phyloP scores from a whole-genome alignment of 2,888 invertebrate species.

The Eremobia ochroleuca region DNA sequence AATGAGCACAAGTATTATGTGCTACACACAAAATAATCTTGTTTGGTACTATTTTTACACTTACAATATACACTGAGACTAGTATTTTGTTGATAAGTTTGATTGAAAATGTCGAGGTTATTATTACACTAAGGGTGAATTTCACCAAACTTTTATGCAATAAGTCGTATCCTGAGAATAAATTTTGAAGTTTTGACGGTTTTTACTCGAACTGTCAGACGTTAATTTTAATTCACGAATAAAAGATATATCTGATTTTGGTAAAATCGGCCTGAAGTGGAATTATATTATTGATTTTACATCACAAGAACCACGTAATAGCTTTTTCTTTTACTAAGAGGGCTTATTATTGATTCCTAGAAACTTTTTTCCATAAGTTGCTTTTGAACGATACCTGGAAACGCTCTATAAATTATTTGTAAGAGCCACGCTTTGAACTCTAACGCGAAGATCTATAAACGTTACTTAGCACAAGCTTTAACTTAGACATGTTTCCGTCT shows the following conservation, averaged over 20 bases:
- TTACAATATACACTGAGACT: not conserved
- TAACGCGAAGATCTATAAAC: not conserved
- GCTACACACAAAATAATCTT: not conserved
- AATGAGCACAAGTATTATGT: not conserved
- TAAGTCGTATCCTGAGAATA: too few species aligned
- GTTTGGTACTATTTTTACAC: not conserved
- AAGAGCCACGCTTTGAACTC: not conserved
- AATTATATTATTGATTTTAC: not conserved
- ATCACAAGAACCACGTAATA: not conserved
- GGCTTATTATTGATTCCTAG: not conserved
- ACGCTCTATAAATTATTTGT: not conserved
- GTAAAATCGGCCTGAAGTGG: too few species aligned
- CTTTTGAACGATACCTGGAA: not conserved
- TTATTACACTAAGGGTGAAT: not conserved
- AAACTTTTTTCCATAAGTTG: not conserved
- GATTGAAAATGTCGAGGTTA: not conserved
- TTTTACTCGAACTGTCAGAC: too few species aligned
- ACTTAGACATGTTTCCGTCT: too few species aligned
- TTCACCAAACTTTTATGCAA: too few species aligned
- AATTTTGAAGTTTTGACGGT: too few species aligned
- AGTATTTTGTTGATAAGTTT: not conserved
- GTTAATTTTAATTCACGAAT: too few species aligned
- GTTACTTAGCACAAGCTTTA: too few species aligned
- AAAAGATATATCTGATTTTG: too few species aligned
- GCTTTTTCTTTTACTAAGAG: not conserved